Percentiles rank a stretch among this genome's conserved stretches.
phyloP scores from a whole-genome alignment of 92 coral and sea anemone genomes.

The Muricea muricata region DNA sequence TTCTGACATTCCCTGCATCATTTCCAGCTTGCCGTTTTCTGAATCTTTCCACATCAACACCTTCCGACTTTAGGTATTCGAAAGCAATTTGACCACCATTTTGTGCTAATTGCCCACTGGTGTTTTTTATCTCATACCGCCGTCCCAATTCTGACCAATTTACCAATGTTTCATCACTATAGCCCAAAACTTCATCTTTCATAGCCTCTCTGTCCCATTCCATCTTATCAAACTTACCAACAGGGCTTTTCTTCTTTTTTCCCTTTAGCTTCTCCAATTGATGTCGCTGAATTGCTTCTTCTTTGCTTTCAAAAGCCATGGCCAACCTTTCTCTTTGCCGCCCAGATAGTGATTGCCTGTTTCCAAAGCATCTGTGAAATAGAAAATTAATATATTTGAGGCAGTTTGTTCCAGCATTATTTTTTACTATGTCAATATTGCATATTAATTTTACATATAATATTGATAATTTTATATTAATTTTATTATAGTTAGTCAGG shows the following conservation, averaged over 20 bases:
- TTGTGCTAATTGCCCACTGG: background rate
- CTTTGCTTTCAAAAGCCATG: constrained; percentile 15
- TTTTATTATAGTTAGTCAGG: too few species aligned
- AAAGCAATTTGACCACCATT: constrained; percentile 1
- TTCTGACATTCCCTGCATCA: background rate
- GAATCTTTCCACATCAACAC: background rate
- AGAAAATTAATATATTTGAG: background rate
- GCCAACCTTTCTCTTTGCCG: constrained; percentile 41
- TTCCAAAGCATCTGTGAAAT: constrained; percentile 10
- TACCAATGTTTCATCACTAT: background rate
- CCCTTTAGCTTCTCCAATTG: background rate
- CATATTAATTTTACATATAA: too few species aligned
- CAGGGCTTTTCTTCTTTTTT: background rate
- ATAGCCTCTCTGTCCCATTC: background rate
- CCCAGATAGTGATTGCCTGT: constrained; percentile 26
- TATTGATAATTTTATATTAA: too few species aligned
- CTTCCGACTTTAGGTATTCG: background rate
- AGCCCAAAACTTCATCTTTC: background rate
- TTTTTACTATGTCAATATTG: too few species aligned
- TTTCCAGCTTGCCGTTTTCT: background rate
- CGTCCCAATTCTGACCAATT: constrained; percentile 5
- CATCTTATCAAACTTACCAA: background rate
- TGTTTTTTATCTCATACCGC: background rate
- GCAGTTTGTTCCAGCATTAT: too few species aligned
- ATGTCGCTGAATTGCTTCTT: constrained; percentile 2